Percentiles rank a stretch among this genome's conserved stretches.
phyloP scores from a whole-genome alignment of 2,888 invertebrate species.

The Clanis bilineata region DNA sequence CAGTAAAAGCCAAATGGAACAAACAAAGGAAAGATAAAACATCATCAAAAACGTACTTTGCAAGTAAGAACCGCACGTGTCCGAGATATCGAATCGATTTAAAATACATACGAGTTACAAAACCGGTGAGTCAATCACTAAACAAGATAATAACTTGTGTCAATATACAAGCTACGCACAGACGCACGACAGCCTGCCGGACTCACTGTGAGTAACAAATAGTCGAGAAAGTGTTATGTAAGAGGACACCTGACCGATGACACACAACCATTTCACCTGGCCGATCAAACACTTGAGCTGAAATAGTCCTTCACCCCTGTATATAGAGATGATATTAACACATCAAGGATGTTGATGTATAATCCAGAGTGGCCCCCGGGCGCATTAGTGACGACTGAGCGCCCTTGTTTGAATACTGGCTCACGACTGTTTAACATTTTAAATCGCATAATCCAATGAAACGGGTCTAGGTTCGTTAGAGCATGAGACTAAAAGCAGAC shows the following conservation, averaged over 20 bases:
- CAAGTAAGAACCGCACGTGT: constrained; percentile 6
- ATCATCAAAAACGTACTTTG: neutral
- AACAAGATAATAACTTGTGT: constrained; percentile 24
- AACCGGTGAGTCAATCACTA: constrained; percentile 11
- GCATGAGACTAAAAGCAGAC: constrained; percentile 48
- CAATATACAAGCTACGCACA: constrained; percentile 28
- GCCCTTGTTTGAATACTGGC: constrained; percentile 58
- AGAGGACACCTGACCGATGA: constrained; percentile 38
- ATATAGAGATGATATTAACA: constrained; percentile 14
- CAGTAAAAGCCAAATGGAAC: neutral
- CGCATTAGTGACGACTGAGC: constrained; percentile 53
- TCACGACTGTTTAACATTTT: constrained; percentile 64
- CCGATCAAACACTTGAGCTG: constrained; percentile 5
- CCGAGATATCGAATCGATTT: constrained; percentile 7
- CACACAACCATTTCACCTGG: constrained; percentile 35
- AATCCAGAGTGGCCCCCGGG: constrained; percentile 36
- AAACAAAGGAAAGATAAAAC: constrained; percentile 2
- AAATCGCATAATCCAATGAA: constrained; percentile 76
- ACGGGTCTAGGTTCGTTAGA: constrained; percentile 53
- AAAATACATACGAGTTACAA: neutral
- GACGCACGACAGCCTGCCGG: constrained; percentile 21
- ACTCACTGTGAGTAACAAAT: constrained; percentile 22
- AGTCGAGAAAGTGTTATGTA: constrained; percentile 42
- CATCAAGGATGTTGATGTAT: neutral
- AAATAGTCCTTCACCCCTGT: constrained; percentile 13